A percentile compares a stretch with the other conserved stretches of the same genome.
Conservation (phyloP, 2,797 vertebrate genomes). For the Darevskia nairensis region DNA sequence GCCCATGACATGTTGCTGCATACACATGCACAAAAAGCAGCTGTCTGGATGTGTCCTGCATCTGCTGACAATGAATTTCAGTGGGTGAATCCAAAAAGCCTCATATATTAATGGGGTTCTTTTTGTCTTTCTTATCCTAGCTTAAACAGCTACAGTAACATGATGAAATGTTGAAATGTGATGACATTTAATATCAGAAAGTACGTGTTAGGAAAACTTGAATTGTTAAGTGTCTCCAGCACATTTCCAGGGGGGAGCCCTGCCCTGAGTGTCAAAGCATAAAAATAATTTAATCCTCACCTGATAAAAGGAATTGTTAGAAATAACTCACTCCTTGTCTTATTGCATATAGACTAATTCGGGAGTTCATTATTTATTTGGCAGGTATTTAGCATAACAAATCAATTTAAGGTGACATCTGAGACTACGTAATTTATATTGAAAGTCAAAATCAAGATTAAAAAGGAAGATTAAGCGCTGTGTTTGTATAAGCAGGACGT, state of each 20-base stretch:
- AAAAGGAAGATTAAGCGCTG: slow-evolving; percentile 66
- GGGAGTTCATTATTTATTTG: slow-evolving; percentile 82
- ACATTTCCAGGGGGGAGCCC: slow-evolving; percentile 46
- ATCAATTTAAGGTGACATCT: slow-evolving; percentile 77
- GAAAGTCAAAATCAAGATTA: slow-evolving; percentile 73
- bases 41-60: background rate
- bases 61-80: background rate
- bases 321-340: slow-evolving; percentile 78
- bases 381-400: slow-evolving; percentile 79
- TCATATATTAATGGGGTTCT: slow-evolving; percentile 48
- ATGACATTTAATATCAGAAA: slow-evolving; percentile 76
- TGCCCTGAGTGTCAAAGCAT: slow-evolving; percentile 30
- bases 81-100: slow-evolving; percentile 2
- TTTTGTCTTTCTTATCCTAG: slow-evolving; percentile 65
- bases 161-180: slow-evolving; percentile 70
- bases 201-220: slow-evolving; percentile 52
- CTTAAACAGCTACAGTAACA: slow-evolving; percentile 68
- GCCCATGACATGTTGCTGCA: background rate
- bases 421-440: slow-evolving; percentile 74
- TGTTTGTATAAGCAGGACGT: slow-evolving; percentile 44
- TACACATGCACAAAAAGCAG: background rate
- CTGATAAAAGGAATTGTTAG: slow-evolving; percentile 66
- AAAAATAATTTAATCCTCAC: slow-evolving; percentile 66
- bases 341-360: slow-evolving; percentile 72
- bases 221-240: slow-evolving; percentile 67